Conservation (phyloP, 2,797 vertebrate species). For the Platyrinchus mystaceus region DNA sequence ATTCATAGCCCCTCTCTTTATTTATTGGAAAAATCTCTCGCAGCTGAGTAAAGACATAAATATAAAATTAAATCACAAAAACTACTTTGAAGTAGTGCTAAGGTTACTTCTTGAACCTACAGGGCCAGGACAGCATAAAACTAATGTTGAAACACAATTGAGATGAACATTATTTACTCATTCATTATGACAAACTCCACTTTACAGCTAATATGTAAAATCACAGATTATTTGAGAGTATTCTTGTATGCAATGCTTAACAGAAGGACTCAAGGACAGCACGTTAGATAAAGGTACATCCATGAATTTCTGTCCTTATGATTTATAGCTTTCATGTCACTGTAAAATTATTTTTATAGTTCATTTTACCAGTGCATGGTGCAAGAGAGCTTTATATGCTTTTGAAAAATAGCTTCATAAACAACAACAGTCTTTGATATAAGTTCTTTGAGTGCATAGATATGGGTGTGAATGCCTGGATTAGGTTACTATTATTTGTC, state of each 20-base stretch:
- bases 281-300: background rate
- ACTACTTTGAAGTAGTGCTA: background rate
- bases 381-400: background rate
- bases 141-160: background rate
- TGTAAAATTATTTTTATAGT: background rate
- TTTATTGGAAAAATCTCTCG: slow-evolving; percentile 63
- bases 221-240: background rate
- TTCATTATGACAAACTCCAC: background rate
- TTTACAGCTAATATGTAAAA: background rate
- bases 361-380: background rate
- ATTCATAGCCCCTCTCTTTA: slow-evolving; percentile 62
- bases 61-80: slow-evolving; percentile 60
- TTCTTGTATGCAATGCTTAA: background rate
- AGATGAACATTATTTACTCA: background rate
- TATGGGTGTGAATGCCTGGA: background rate
- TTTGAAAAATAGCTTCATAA: slow-evolving; percentile 17
- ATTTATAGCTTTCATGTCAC: slow-evolving; percentile 2
- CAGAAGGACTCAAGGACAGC: background rate
- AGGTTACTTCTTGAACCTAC: background rate
- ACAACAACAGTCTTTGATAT: background rate
- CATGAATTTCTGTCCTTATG: background rate
- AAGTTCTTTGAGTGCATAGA: background rate
- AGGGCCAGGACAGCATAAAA: background rate
- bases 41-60: slow-evolving; percentile 61
- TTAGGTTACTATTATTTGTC: background rate